Conservation (phyloP, 2,113 vertebrate genomes). For the Mus musculus region GRCm39 chr3:149282001-149282500, state of each 20-base stretch:
- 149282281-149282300: neutral
- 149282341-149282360: neutral
- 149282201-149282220: neutral
- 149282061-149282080: neutral
- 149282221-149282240: neutral
- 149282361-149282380: neutral
- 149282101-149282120: neutral
- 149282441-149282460: neutral
- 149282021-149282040: neutral
- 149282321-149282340: neutral
- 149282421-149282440: conserved; percentile 25
- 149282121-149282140: neutral
- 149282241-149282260: no score
- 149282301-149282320: neutral
- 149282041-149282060: neutral
- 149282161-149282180: neutral
- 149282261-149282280: neutral
- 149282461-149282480: conserved; percentile 43
- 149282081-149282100: neutral
- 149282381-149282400: neutral
- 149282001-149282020: neutral
- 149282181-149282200: neutral
- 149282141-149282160: neutral
- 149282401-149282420: neutral
- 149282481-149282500: neutral